phyloP scores from a whole-genome alignment of 1,140 invertebrate species.

The Megathymus violae region DNA sequence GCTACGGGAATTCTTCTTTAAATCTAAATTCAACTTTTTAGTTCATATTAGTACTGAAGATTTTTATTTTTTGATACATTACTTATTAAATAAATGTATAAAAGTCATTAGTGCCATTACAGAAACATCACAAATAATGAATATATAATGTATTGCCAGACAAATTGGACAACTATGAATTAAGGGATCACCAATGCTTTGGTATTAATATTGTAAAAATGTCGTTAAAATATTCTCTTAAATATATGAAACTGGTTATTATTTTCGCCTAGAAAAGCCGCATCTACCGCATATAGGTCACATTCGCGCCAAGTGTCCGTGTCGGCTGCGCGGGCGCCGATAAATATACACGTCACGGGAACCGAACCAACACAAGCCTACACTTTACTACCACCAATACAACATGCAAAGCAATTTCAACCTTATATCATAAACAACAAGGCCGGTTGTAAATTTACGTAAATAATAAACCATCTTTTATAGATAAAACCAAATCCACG shows the following conservation, averaged over 20 bases:
- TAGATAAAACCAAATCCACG: constrained; percentile 23
- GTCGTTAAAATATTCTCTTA: no score
- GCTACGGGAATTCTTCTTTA: no score
- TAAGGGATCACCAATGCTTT: no score
- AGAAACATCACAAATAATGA: no score
- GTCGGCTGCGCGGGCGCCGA: constrained; percentile 66
- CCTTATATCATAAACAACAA: constrained; percentile 2
- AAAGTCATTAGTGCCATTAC: no score
- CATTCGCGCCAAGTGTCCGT: constrained; percentile 70
- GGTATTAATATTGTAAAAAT: no score
- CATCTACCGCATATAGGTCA: constrained; percentile 66
- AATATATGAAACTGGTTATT: not conserved
- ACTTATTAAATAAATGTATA: no score
- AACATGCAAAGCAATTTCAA: constrained; percentile 27
- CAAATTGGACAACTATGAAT: no score
- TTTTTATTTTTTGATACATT: no score
- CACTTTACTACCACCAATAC: not conserved
- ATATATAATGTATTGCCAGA: no score
- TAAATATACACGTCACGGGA: constrained; percentile 77
- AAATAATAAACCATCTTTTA: not conserved
- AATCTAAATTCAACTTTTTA: no score
- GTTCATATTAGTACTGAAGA: no score
- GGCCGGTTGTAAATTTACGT: not conserved
- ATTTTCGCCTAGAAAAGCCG: constrained; percentile 29
- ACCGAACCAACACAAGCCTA: constrained; percentile 43